phyloP scores from a whole-genome alignment of 2,888 invertebrate genomes.

The Andrena hattorfiana region DNA sequence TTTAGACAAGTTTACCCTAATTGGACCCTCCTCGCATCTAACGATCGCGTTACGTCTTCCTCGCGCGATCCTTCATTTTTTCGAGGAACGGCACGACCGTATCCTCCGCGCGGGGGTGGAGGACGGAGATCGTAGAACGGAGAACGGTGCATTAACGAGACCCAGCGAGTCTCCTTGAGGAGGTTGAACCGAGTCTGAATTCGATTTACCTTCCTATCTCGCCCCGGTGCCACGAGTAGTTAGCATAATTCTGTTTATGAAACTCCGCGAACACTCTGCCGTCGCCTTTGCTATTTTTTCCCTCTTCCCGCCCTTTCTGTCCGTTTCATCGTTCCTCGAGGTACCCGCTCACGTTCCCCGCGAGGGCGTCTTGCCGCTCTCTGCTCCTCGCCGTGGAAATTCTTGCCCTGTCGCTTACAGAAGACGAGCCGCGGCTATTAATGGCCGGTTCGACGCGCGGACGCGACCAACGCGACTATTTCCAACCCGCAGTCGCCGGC shows the following conservation, averaged over 20 bases:
- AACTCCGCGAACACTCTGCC: constrained; percentile 74
- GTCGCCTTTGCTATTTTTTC: constrained; percentile 43
- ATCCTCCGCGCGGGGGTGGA: not conserved
- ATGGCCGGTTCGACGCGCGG: constrained; percentile 5
- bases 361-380: no score
- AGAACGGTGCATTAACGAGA: constrained; percentile 58
- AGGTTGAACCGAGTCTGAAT: constrained; percentile 69
- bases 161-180: constrained; percentile 61
- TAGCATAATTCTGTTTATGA: constrained; percentile 86
- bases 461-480: not conserved
- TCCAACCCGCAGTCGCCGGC: constrained; percentile 35
- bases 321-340: not conserved
- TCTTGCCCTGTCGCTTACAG: constrained; percentile 5
- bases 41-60: constrained; percentile 3
- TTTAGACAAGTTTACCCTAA: not conserved
- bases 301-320: constrained; percentile 23
- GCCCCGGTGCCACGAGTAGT: constrained; percentile 79
- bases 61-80: constrained; percentile 16
- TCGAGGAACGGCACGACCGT: not conserved
- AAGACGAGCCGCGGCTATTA: constrained; percentile 17
- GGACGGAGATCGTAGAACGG: constrained; percentile 25
- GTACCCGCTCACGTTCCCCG: not conserved
- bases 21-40: not conserved
- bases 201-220: constrained; percentile 70
- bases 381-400: not conserved